These are phyloP conservation scores for Sesamia nonagrioides DNA, from an alignment of 1,140 invertebrate genomes.

Conservation along the genomic window DNA sequence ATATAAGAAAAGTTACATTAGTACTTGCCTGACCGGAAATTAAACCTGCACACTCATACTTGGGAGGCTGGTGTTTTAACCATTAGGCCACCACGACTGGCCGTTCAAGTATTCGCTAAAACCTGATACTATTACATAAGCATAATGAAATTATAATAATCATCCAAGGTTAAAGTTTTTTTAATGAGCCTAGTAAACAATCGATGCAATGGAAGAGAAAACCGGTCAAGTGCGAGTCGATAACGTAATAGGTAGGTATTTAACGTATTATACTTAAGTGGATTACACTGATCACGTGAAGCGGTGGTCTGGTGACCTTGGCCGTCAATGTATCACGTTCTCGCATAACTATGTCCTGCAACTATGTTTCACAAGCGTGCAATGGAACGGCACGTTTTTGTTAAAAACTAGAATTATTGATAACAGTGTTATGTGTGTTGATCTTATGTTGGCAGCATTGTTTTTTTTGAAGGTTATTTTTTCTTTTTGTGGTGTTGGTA, in stretches of 20 bases:
- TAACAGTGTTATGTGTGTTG: not conserved
- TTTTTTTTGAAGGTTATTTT: not conserved
- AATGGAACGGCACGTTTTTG: slow-evolving; percentile 23
- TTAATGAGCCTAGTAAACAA: slow-evolving; percentile 9
- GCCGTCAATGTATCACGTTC: slow-evolving; percentile 44
- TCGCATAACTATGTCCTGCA: slow-evolving; percentile 20
- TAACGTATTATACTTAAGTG: slow-evolving; percentile 30
- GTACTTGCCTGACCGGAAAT: too few species aligned
- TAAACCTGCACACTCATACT: too few species aligned
- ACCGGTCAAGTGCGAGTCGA: too few species aligned
- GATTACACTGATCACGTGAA: slow-evolving; percentile 43
- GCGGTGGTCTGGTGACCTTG: slow-evolving; percentile 19
- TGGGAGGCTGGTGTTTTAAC: too few species aligned
- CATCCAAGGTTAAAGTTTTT: not conserved
- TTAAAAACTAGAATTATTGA: slow-evolving; percentile 21
- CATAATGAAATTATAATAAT: not conserved
- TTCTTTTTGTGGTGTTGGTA: not conserved
- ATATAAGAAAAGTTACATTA: too few species aligned
- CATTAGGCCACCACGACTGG: too few species aligned
- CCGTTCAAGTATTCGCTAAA: slow-evolving; percentile 5
- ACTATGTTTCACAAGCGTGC: slow-evolving; percentile 39
- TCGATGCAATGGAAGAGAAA: not conserved
- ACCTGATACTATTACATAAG: slow-evolving; percentile 3
- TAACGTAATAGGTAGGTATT: too few species aligned
- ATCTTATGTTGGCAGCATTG: not conserved